Base-by-base conservation (phyloP, 2,888 invertebrate genomes). In the Drosophila percnosoma region DNA sequence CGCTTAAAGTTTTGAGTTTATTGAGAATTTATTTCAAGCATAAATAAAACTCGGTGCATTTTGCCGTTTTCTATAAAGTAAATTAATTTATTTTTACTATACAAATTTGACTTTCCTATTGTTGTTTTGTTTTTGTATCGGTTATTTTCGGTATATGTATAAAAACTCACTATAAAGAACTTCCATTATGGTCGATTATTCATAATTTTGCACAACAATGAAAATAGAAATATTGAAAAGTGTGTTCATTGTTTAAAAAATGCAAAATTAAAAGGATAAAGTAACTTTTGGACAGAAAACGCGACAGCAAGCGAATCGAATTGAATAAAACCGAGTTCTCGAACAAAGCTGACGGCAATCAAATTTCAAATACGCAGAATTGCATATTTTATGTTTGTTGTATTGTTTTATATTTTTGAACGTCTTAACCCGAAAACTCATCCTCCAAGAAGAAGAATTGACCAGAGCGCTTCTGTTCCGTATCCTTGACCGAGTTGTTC, bases 361-460 rank as follows among this genome's bases (percentile, higher is more conserved):
- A 65, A 77, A 64, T 67, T 40, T 52, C 31, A 66, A 64, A 51
- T 54, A 52, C 62, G 61, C 55, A 59, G 24, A 73, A 51, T 62
- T 70, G 45, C 69, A 68, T 57, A 65, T 57, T 49, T 24, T 53
- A 40, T 51, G 29, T 38, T 49, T 63, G 34, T 33, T 42, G 29
- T 45, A 24, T 45, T 2, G 45, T 59, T 31, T 55, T n/a, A 54
- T 40, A 15, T 31, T 34, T 29, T 48, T 29, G 45, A 45, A 33
- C 18, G 52, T 68, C 36, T 68, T 82, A 87, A 58, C 62, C 63
- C 45, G 72, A 57, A 36, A 60, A 74, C 52, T 92, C 92, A 65
- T 99, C 99, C 94, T 99, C 99, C 92, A 99, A 94, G 95, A 99
- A 99, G 96, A 99, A 99, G 94, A 97, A 99, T 94, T 99, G 99